Percentiles rank a stretch among this genome's conserved stretches.
phyloP scores from a whole-genome alignment of 1,140 invertebrate species.

The Cydia amplana region DNA sequence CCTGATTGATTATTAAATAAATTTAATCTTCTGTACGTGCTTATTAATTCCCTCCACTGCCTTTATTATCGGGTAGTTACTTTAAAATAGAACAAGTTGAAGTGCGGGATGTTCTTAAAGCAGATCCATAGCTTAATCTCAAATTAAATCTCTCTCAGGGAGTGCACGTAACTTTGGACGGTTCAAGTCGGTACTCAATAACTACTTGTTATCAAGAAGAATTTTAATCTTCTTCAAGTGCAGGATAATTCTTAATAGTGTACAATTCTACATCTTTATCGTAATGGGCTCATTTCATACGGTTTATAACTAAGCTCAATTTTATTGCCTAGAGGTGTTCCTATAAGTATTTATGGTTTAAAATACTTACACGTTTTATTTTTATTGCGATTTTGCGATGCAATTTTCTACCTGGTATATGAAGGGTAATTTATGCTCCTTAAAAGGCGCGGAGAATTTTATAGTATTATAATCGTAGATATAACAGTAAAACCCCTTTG shows the following conservation, averaged over 20 bases:
- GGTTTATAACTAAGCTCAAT: conserved; percentile 1
- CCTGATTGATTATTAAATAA: neutral
- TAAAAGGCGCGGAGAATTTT: conserved; percentile 1
- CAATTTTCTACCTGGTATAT: conserved; percentile 8
- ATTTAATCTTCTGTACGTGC: neutral
- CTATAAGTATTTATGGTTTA: conserved; percentile 4
- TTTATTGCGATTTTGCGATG: conserved; percentile 10
- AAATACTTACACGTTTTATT: conserved; percentile 4
- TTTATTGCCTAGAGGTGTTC: conserved; percentile 5
- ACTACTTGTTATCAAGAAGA: neutral
- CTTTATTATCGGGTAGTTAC: neutral
- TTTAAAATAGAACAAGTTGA: no score
- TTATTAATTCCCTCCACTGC: neutral
- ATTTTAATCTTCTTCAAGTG: conserved; percentile 12
- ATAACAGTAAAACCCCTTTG: neutral
- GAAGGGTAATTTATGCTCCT: conserved; percentile 1
- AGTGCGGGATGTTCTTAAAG: neutral
- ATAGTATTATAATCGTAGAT: conserved; percentile 2
- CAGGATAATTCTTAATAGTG: neutral
- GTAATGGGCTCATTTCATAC: conserved; percentile 14
- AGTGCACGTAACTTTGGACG: conserved; percentile 12
- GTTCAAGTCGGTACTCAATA: neutral
- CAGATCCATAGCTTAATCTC: neutral
- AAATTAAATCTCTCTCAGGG: conserved; percentile 25
- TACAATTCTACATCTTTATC: neutral